A percentile compares a stretch with the other conserved stretches of the same genome.
phyloP scores from a whole-genome alignment of 2,113 vertebrate species.

The Oceanodroma tethys region DNA sequence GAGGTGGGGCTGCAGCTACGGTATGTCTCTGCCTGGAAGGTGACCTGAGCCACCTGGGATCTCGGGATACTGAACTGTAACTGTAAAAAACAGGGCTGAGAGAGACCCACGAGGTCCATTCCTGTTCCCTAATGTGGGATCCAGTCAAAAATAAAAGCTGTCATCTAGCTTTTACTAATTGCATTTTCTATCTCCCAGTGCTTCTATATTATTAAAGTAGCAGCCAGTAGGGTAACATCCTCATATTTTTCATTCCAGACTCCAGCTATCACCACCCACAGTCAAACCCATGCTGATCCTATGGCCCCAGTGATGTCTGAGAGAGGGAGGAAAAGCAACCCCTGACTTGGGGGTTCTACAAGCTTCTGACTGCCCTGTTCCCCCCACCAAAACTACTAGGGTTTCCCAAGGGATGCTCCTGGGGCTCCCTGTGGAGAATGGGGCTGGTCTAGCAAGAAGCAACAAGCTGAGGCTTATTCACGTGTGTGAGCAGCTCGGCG shows the following conservation, averaged over 20 bases:
- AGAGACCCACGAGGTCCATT: not conserved
- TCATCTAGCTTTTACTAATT: not conserved
- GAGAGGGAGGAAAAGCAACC: no score
- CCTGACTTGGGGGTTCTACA: not conserved
- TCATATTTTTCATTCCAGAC: not conserved
- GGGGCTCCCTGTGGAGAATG: not conserved
- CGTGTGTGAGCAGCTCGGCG: not conserved
- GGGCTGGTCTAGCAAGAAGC: not conserved
- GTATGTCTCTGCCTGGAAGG: not conserved
- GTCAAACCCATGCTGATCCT: not conserved
- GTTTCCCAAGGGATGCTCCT: not conserved
- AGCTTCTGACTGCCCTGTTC: not conserved
- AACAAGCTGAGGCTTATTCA: not conserved
- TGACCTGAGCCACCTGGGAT: not conserved
- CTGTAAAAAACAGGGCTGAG: not conserved
- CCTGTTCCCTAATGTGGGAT: not conserved
- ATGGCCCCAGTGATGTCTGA: fast-evolving
- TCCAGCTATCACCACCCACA: not conserved
- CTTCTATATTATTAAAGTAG: not conserved
- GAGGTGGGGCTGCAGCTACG: not conserved
- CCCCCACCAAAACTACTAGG: fast-evolving
- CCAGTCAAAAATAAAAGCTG: not conserved
- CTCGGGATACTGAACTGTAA: no score
- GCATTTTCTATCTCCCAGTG: not conserved
- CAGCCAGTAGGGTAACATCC: not conserved